Base-by-base conservation (phyloP, 2,797 vertebrate species). In the Anniella stebbinsi region DNA sequence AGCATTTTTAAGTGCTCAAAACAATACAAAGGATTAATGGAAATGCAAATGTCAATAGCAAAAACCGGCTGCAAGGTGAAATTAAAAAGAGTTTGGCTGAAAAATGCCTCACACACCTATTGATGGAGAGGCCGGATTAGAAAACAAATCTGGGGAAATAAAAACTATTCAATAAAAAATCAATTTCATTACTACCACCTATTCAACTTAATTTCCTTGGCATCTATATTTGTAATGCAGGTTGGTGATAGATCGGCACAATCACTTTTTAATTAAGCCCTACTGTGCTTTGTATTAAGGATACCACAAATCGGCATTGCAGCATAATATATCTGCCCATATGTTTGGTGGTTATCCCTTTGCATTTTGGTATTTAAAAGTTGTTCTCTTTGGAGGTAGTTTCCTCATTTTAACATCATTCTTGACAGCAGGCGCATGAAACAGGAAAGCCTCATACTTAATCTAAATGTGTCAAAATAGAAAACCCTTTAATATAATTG, bases 201-300 rank as follows among this genome's bases (percentile, higher is more conserved):
- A 94, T 95, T 94, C 95, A 94, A 92, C 92, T 94, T 95, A 92
- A 96, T 94, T 94, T 91, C 96, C 93, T 95, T 94, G 95, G 92
- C 92, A 96, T 94, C 95, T 92, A 93, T 87, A 93, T 91, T 89
- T 92, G 93, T 96, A 95, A 96, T 89, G 82, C 89, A 95, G 92
- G 94, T 95, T 93, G 92, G 88, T 96, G 95, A 96, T 96, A 95
- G 94, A 96, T 96, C 85, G 90, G 88, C 92, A 95, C 90, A 93
- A 96, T 97, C 93, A 94, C 93, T 95, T 97, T 96, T 96, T 95
- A 96, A 97, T 96, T 96, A 97, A 97, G 94, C 96, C 95, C 95
- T 94, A 97, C 97, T 96, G 97, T 96, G 97, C 94, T 96, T 97
- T 96, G 95, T 97, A 97, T 97, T 96, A 97, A 96, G 94, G 94